Base-by-base conservation (phyloP, 2,888 invertebrate genomes). In the Ormyrus nitidulus region DNA sequence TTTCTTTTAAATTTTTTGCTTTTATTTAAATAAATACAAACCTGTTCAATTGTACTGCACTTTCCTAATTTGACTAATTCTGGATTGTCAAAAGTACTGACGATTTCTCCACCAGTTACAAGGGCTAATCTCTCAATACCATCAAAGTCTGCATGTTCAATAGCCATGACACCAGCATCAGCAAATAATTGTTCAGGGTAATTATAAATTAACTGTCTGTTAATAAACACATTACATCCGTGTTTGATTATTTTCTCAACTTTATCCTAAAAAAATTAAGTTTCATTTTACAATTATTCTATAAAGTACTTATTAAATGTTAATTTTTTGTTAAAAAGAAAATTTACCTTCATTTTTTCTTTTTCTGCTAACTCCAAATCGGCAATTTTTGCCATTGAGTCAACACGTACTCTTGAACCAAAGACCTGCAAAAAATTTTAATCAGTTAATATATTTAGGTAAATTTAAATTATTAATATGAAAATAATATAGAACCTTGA, bases 91-190 rank as follows among this genome's bases (percentile, higher is more conserved):
- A 99, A 99, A 0, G 99, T 99, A 13, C 99, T 99, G 1, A 96
- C 98, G 86, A 99, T 99, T 92, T 99, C 99, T 80, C 98, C 99
- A 75, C 98, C 99, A 82, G 99, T 98, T 11, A 99, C 99, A 46
- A 99, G 93, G 48, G 99, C 99, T 79, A 99, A 92, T 82, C 99
- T 94, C 91, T 99, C 99, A 87, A 99, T 98, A 72, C 99, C 99
- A 91, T 99, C 99, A 90, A 99, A 99, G 91, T 99, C 99, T 4
- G 99, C 99, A 90, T 99, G 99, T 89, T 99, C 99, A 85, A 99
- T 99, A 0, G 99, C 99, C 99, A 99, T 99, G 8, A 99, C 94
- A 68, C 97, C 96, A 64, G 98, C 97, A 92, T 99, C 99, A 58
- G 99, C 98, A 91, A 99, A 99, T 85, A 99, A 91, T 91, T 99